These are phyloP conservation scores for Bradysia coprophila DNA, from an alignment of 1,140 invertebrate genomes.

Conservation along the genomic window DNA sequence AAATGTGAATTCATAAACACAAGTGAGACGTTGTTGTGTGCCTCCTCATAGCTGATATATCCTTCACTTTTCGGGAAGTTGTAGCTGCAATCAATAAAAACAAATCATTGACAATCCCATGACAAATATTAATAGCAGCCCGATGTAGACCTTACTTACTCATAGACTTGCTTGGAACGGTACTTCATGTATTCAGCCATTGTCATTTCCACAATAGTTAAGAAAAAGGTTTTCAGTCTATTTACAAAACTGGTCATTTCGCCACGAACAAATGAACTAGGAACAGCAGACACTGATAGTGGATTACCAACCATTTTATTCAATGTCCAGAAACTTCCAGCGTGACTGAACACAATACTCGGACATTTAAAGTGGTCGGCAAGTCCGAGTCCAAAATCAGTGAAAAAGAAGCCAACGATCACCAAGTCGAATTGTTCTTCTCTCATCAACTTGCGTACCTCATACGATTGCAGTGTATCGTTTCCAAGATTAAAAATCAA, in stretches of 20 bases:
- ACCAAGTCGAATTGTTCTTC: slow-evolving; percentile 1
- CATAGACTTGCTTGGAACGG: not conserved
- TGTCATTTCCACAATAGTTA: not conserved
- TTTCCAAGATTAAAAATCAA: not conserved
- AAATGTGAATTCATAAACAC: slow-evolving; percentile 14
- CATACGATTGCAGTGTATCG: not conserved
- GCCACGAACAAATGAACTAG: no score
- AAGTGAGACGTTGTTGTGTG: slow-evolving; percentile 15
- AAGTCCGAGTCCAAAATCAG: not conserved
- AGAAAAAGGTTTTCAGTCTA: not conserved
- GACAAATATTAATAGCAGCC: not conserved
- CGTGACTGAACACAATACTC: not conserved
- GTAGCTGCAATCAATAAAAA: not conserved
- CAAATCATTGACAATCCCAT: not conserved
- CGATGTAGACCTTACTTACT: not conserved
- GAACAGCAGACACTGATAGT: no score
- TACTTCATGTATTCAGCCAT: not conserved
- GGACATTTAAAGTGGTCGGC: not conserved
- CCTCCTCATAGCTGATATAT: slow-evolving; percentile 6
- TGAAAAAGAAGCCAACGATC: not conserved
- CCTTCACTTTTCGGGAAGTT: not conserved
- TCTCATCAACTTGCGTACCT: not conserved
- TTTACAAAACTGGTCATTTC: not conserved
- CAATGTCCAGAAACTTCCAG: not conserved
- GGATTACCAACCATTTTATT: not conserved